Conservation (phyloP, 2,797 vertebrate species). For the Petrocephalus sullivani region DNA sequence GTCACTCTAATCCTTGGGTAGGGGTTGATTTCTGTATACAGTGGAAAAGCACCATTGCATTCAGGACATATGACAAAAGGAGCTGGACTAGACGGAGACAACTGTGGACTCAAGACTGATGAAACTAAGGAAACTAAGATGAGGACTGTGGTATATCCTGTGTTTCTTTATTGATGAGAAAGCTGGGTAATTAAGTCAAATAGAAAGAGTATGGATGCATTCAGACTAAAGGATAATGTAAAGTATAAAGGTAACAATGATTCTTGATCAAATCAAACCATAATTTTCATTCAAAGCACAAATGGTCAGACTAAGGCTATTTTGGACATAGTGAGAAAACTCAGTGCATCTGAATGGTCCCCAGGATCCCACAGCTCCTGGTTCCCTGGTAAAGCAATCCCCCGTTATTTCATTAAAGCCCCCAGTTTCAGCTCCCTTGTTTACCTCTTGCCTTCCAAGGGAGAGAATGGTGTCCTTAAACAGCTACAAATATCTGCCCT, state of each 20-base stretch:
- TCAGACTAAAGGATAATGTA: neutral
- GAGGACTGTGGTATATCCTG: neutral
- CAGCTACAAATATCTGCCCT: conserved; percentile 5
- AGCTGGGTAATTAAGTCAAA: neutral
- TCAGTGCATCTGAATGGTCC: neutral
- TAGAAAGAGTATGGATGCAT: neutral
- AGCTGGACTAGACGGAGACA: neutral
- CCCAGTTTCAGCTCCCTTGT: neutral
- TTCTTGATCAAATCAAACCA: neutral
- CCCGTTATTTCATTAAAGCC: neutral
- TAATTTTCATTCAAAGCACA: neutral
- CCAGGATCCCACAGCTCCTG: neutral
- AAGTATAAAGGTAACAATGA: neutral
- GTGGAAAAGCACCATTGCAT: neutral
- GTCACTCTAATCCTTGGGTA: neutral
- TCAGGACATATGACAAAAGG: neutral
- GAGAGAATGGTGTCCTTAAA: neutral
- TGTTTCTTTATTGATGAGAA: neutral
- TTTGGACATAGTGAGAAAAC: neutral
- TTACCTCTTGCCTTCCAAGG: neutral
- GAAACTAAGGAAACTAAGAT: neutral
- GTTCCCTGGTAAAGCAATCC: neutral
- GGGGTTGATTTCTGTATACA: neutral
- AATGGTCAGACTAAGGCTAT: neutral
- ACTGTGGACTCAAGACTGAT: neutral